Evolutionary conservation across 2,888 invertebrate genomes (phyloP).

Genomic region (Scaptomyza cyrtandrae): DNA sequence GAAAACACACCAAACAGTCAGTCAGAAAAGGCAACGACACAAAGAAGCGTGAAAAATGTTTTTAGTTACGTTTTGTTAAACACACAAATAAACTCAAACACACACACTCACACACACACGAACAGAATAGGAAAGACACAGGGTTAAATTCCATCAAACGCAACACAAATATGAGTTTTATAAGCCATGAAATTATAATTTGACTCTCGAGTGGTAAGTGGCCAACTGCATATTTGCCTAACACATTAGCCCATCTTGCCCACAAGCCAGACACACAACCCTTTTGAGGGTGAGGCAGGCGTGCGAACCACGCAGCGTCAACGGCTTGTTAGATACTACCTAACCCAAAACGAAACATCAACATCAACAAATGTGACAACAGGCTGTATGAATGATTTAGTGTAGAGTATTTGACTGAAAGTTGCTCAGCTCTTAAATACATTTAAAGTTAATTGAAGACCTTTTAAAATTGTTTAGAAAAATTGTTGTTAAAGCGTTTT

Average conservation of each 20-base stretch:
- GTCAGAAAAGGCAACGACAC: constrained; percentile 48
- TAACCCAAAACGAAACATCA: constrained; percentile 6
- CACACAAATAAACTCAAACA: constrained; percentile 38
- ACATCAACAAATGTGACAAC: constrained; percentile 30
- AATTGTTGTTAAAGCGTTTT: too few species aligned
- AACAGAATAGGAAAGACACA: constrained; percentile 15
- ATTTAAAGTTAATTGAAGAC: too few species aligned
- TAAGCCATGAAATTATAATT: constrained; percentile 80
- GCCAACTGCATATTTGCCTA: constrained; percentile 70
- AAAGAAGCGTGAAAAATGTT: constrained; percentile 79
- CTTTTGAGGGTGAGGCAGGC: constrained; percentile 44
- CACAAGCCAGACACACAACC: constrained; percentile 41
- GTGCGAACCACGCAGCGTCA: constrained; percentile 63
- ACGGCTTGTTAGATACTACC: constrained; percentile 46
- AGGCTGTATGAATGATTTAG: background rate
- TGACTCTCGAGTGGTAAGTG: constrained; percentile 75
- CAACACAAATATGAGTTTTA: constrained; percentile 77
- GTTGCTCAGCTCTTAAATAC: background rate
- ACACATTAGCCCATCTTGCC: constrained; percentile 64
- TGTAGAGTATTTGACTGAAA: background rate
- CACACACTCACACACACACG: constrained; percentile 5
- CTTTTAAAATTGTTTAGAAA: too few species aligned
- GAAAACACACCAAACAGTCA: constrained; percentile 56
- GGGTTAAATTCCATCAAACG: constrained; percentile 73
- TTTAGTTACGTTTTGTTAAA: constrained; percentile 79